phyloP scores from a whole-genome alignment of 2,888 invertebrate genomes.

The Idaea biselata region DNA sequence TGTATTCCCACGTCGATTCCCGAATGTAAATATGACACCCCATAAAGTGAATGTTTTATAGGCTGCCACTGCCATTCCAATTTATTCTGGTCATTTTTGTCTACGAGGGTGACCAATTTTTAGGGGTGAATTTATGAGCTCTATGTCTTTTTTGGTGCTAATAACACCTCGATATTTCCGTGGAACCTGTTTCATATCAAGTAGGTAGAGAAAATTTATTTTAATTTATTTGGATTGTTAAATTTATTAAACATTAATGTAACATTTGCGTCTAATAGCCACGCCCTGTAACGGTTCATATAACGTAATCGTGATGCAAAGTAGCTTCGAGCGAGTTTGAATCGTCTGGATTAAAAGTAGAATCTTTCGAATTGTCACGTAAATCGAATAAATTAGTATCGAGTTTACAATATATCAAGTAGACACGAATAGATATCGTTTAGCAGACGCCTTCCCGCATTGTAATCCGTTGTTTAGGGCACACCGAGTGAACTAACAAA shows the following conservation, averaged over 20 bases:
- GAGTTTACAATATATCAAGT: conserved; percentile 67
- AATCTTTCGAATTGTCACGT: conserved; percentile 39
- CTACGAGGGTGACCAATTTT: conserved; percentile 75
- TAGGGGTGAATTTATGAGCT: conserved; percentile 71
- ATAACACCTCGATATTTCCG: conserved; percentile 49
- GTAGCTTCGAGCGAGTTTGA: conserved; percentile 3
- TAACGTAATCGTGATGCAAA: background rate
- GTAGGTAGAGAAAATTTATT: conserved; percentile 21
- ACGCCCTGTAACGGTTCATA: background rate
- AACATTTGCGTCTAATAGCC: background rate
- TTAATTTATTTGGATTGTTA: conserved; percentile 29
- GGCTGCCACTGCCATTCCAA: conserved; percentile 76
- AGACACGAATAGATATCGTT: conserved; percentile 60
- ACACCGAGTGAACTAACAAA: conserved; percentile 62
- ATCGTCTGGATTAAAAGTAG: conserved; percentile 21
- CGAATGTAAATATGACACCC: conserved; percentile 81
- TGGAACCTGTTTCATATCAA: conserved; percentile 28
- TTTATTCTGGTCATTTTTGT: conserved; percentile 80
- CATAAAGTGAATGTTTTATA: conserved; percentile 79
- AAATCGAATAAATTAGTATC: conserved; percentile 53
- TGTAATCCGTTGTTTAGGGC: conserved; percentile 77
- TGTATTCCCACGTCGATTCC: conserved; percentile 66
- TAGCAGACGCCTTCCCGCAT: conserved; percentile 65
- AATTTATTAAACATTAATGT: conserved; percentile 25
- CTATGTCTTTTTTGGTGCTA: conserved; percentile 61